A percentile compares a stretch with the other conserved stretches of the same genome.
These are phyloP conservation scores for Neolamprologus tretocephalus DNA, from an alignment of 2,113 vertebrate species.

Conservation along the genomic window DNA sequence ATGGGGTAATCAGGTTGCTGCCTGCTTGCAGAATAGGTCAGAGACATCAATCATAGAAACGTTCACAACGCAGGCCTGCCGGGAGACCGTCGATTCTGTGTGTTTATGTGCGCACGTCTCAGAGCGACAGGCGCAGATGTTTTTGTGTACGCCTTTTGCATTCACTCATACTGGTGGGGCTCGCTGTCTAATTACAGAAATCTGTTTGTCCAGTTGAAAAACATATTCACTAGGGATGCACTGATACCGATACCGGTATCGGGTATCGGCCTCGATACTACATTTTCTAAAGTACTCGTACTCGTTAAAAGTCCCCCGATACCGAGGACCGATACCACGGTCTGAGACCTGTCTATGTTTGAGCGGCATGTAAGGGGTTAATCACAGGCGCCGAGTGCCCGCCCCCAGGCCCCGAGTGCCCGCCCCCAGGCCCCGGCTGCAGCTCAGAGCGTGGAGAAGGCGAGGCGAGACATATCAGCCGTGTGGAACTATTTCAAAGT, in stretches of 20 bases:
- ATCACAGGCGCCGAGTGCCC: too few relatives aligned
- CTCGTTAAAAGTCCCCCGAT: too few relatives aligned
- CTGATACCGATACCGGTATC: too few relatives aligned
- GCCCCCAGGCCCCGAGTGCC: too few relatives aligned
- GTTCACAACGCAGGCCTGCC: background rate
- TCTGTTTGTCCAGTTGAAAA: background rate
- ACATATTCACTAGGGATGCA: background rate
- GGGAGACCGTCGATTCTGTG: background rate
- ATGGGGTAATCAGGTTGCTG: constrained; percentile 45
- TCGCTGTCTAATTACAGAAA: constrained; percentile 6
- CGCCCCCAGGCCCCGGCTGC: too few relatives aligned
- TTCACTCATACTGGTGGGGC: background rate
- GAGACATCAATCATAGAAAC: constrained; percentile 37
- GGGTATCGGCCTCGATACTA: too few relatives aligned
- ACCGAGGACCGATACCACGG: too few relatives aligned
- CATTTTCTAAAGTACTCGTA: too few relatives aligned
- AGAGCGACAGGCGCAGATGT: background rate
- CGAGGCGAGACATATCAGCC: too few relatives aligned
- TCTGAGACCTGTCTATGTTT: too few relatives aligned
- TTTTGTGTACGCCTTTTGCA: background rate
- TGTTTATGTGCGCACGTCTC: background rate
- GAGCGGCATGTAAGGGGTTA: too few relatives aligned
- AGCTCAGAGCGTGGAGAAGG: rapidly evolving
- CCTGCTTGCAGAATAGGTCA: constrained; percentile 41
- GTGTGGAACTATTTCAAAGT: too few relatives aligned